Conservation (phyloP, 2,113 vertebrate genomes). For the Pelodiscus sinensis region DNA sequence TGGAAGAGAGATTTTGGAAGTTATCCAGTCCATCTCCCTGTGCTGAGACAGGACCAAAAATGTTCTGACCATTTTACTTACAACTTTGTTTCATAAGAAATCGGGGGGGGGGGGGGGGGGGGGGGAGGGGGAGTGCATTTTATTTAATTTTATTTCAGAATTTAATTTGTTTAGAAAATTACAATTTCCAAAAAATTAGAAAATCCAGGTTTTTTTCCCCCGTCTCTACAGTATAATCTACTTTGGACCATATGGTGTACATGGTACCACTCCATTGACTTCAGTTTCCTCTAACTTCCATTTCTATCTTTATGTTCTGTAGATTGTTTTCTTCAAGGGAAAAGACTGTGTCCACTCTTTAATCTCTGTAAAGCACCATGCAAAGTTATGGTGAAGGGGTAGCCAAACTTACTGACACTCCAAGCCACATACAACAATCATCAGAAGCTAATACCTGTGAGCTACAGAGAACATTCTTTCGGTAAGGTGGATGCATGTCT, state of each 20-base stretch:
- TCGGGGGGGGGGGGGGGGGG: background rate
- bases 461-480: too few relatives aligned
- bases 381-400: background rate
- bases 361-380: background rate
- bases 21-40: background rate
- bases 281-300: background rate
- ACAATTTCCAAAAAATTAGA: background rate
- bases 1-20: background rate
- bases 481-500: too few relatives aligned
- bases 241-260: background rate
- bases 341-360: background rate
- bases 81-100: background rate
- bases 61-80: background rate
- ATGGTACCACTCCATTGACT: fast-evolving
- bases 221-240: background rate
- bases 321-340: background rate
- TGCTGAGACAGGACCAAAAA: background rate
- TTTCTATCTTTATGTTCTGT: background rate
- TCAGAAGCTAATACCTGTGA: too few relatives aligned
- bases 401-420: too few relatives aligned
- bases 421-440: too few relatives aligned
- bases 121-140: background rate
- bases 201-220: background rate
- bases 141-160: too few relatives aligned
- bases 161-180: background rate